Percentiles rank a stretch among this genome's conserved stretches.
Conservation (phyloP, 2,113 vertebrate species). For the Sakesphorus luctuosus region DNA sequence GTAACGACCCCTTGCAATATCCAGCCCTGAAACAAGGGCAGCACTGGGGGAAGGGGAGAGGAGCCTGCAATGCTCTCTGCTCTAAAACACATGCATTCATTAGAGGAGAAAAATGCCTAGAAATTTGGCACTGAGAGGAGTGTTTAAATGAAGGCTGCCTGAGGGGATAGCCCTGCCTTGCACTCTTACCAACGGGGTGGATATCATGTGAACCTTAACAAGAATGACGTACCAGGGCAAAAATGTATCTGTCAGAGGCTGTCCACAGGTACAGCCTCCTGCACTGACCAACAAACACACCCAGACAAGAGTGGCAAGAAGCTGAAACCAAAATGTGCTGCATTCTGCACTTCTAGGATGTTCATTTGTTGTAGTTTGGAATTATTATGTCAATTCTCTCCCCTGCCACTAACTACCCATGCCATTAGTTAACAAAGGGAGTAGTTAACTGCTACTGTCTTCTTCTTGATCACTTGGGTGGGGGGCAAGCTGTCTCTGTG, state of each 20-base stretch:
- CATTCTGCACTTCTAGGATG: background rate
- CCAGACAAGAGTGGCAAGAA: background rate
- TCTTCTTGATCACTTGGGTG: no score
- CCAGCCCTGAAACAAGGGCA: background rate
- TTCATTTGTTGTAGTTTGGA: no score
- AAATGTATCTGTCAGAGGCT: background rate
- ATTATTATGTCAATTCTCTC: no score
- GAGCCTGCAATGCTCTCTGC: slow-evolving; percentile 8
- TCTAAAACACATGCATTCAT: slow-evolving; percentile 45
- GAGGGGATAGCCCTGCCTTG: slow-evolving; percentile 57
- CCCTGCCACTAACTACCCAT: no score
- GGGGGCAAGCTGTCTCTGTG: no score
- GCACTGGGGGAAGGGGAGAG: background rate
- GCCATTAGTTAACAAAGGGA: no score
- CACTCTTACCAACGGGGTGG: slow-evolving; percentile 30
- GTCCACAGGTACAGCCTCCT: background rate
- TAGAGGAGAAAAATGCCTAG: slow-evolving; percentile 45
- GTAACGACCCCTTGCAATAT: background rate
- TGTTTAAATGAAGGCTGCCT: slow-evolving; percentile 52
- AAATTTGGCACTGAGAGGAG: slow-evolving; percentile 48
- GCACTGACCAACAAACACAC: background rate
- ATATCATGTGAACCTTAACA: slow-evolving; percentile 36
- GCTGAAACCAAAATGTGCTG: fast-evolving
- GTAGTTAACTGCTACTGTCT: no score
- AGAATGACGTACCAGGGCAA: slow-evolving; percentile 37